Evolutionary conservation across 53 echinoderm and acorn worm genomes (phyloP), one percentile per base, ranked within the genome.

Genomic region (Holothuria leucospilota): DNA sequence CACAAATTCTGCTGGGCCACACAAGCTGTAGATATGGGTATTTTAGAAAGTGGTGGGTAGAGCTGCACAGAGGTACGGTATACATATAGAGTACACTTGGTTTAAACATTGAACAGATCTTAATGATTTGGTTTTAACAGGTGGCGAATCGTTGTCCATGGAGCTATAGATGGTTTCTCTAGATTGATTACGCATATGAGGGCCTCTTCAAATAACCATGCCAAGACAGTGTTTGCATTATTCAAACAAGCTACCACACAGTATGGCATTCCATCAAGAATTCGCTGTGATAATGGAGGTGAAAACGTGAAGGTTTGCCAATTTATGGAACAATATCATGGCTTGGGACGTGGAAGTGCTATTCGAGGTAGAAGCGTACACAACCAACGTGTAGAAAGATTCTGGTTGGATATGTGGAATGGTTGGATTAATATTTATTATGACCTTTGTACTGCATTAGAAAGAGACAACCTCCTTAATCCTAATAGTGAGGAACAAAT

Each of bases 331-430:
- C 34, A 73, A 12, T 20, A 46, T 5, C 39, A 25, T 29, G 86
- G 86, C 1, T 2, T 13, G 20, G 62, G 61, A 9, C 28, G 86
- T 24, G 86, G 74, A 20, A 73, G 74, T 72, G 86, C 75, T n/a
- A 86, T 86, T 5, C 15, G 63, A 41, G 75, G 86, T 30, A 72
- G 25, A 8, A 73, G 74, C 40, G 73, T 72, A 6, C 86, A 86
- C 72, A 86, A 86, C 61, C 86, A 86, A 63, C 39, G 61, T 5
- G 75, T 86, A 1, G 61, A 86, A 20, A 26, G 75, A 11, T 26
- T 23, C 14, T 86, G 77, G 77, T 25, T 72, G 4, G 86, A 86
- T 58, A 59, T 74, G 30, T 86, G 86, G 86, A 86, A 86, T 60
- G 75, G 75, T 0, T 39, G 59, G 20, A 61, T 39, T 0, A 86